Base-by-base conservation (phyloP, 2,797 vertebrate species). In the Clarias platycephalus region DNA sequence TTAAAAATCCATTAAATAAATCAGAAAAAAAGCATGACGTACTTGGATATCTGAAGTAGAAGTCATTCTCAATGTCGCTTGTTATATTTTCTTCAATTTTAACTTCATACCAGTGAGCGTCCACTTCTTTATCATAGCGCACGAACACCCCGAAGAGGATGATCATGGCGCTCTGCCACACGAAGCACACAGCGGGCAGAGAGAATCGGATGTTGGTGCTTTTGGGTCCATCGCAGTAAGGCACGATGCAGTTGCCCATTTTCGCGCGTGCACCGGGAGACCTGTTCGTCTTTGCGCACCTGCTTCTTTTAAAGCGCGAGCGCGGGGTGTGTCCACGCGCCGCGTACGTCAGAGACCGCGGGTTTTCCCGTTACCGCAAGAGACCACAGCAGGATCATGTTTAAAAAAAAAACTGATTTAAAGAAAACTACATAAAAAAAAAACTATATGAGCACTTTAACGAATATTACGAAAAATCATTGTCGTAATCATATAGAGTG, bases 41-140 rank as follows among this genome's bases (percentile, higher is more conserved):
- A 99, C 98, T 99, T 5, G 98, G 96, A 87, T 99, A 99, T 93
- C 97, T 95, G 92, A 92, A 99, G 94, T 99, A 99, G 94, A 97
- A 99, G 67, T 99, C 97, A 0, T 99, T 99, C 81, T 98, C 96
- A 4, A 92, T 80, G 88, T 97, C 95, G n/a, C 94, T 96, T 4
- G 94, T 90, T 70, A 95, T 74, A 88, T 97, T 98, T 0, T 86
- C 0, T 0, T 1, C 0, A 4, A 0, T 49, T 84, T 40, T 96
- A 79, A 88, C 22, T 31, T 95, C 90, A 31, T 83, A 7, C 97
- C 97, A 99, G 87, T 92, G 94, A 0, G 96, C 4, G 1, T 96
- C 92, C 0, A 96, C 87, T 20, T 97, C 94, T 0, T 88, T 1
- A 26, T 96, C 1, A 5, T 97, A 98, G 57, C 97, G 96, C 74